Evolutionary conservation across 1,140 invertebrate species (phyloP).

Genomic region (Tetramorium alpestre): DNA sequence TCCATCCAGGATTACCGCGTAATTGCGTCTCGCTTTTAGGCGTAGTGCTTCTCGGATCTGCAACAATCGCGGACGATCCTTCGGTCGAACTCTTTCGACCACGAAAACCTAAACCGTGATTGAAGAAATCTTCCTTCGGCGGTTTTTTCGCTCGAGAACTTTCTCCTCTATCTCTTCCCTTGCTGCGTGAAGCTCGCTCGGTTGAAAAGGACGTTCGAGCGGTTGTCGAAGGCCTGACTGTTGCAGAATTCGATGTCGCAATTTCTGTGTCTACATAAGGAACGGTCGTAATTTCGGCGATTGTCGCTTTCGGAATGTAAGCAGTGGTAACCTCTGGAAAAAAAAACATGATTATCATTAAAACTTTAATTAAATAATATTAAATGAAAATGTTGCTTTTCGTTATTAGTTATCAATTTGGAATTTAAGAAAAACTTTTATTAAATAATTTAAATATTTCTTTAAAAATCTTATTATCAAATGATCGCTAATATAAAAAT

Average conservation of each 20-base stretch:
- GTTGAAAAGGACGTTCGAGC: not conserved
- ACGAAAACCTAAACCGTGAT: conserved; percentile 82
- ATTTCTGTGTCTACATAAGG: not conserved
- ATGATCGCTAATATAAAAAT: not conserved
- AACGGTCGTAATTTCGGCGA: conserved; percentile 9
- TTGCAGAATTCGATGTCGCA: conserved; percentile 26
- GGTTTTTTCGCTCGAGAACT: conserved; percentile 31
- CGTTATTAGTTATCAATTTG: not conserved
- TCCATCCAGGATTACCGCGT: conserved; percentile 79
- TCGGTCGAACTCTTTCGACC: conserved; percentile 75
- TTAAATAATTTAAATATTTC: not conserved
- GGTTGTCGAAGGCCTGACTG: conserved; percentile 13
- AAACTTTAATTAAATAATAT: not conserved
- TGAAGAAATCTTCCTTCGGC: conserved; percentile 81
- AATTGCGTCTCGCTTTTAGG: conserved; percentile 30
- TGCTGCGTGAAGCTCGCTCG: conserved; percentile 30
- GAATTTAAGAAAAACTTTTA: not conserved
- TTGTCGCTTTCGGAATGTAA: conserved; percentile 23
- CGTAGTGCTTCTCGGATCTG: conserved; percentile 17
- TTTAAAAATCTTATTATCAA: not conserved
- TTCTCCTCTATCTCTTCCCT: conserved; percentile 46
- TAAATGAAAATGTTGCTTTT: not conserved
- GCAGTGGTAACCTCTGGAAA: conserved; percentile 20
- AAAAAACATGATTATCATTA: not conserved
- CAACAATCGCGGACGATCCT: not conserved